Base-by-base conservation (phyloP, 2,888 invertebrate genomes). In the Therioaphis trifolii region DNA sequence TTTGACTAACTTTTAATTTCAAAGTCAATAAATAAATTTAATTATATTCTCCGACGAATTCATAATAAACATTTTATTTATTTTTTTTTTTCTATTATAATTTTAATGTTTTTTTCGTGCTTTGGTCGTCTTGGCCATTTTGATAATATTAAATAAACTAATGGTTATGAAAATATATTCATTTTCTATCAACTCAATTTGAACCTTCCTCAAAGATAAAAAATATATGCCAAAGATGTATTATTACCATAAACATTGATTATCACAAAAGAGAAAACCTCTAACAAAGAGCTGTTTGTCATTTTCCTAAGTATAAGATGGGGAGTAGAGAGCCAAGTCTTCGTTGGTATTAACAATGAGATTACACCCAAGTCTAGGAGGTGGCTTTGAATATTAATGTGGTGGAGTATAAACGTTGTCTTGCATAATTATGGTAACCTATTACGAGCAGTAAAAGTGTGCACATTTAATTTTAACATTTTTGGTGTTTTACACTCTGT, bases 361-460 rank as follows among this genome's bases (percentile, higher is more conserved):
- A 76, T 76, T 76, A 61, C 61, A 61, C 49, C 24, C 24, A 18
- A 7, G 49, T 66, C 21, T 46, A 14, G 27, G 55, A 43, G 4
- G 43, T n/a, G 11, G 1, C 43, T 79, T 79, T 58, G 43, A 79
- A 79, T 79, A 79, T 79, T 69, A 79, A 79, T 71, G 79, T 43
- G 43, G 55, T 55, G 14, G 27, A 58, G 43, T 58, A 27, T 58
- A 79, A 79, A 79, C 79, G 79, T 79, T 79, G 69, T n/a, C 43
- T 27, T 29, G 79, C 79, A 79, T 79, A 69, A 79, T 79, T 71
- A 79, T 58, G n/a, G 58, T 79, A 79, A 79, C 58, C 79, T 58
- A 58, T 58, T 79, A 68, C 24, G 12, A 35, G 52, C 77, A 9
- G 52, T 52, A 78, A 2, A 78, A 52, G 21, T 66, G 52, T 21